phyloP scores from a whole-genome alignment of 1,140 invertebrate species.

The Drosophila gunungcola region DNA sequence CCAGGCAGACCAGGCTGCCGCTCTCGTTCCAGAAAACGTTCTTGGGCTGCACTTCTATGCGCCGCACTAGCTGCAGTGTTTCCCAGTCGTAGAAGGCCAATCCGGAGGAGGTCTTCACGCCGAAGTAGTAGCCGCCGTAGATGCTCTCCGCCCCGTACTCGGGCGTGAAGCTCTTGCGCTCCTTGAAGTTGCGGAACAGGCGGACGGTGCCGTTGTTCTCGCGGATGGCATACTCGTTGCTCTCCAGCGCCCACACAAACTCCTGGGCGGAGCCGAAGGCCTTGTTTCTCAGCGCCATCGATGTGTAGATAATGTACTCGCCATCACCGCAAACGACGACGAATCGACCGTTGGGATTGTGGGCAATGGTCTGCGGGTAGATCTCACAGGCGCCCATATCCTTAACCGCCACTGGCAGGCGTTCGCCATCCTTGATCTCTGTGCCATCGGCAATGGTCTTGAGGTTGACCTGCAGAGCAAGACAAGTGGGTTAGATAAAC shows the following conservation, averaged over 20 bases:
- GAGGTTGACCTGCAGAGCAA: conserved; percentile 87
- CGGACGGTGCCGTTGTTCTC: conserved; percentile 96
- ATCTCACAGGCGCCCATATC: conserved; percentile 99
- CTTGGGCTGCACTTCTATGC: conserved; percentile 86
- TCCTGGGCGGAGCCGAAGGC: conserved; percentile 99
- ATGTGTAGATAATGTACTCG: conserved; percentile 99
- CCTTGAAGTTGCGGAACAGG: conserved; percentile 99
- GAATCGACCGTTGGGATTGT: conserved; percentile 99
- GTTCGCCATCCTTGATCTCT: conserved; percentile 95
- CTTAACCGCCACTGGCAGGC: conserved; percentile 96
- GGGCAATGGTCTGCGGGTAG: conserved; percentile 99
- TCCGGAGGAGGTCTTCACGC: conserved; percentile 96
- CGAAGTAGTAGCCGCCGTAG: conserved; percentile 97
- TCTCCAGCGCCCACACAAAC: conserved; percentile 99
- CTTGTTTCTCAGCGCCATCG: conserved; percentile 99
- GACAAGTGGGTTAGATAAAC: not conserved
- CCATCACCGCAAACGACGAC: conserved; percentile 99
- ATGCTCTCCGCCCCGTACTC: conserved; percentile 98
- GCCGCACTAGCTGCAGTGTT: conserved; percentile 93
- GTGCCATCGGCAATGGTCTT: conserved; percentile 85
- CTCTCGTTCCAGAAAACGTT: conserved; percentile 99
- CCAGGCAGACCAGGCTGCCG: conserved; percentile 96
- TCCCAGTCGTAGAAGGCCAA: conserved; percentile 99
- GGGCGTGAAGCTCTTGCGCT: conserved; percentile 97
- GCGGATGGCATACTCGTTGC: conserved; percentile 96